A percentile compares a stretch with the other conserved stretches of the same genome.
These are phyloP conservation scores for Chymomyza fuscimana DNA, from an alignment of 2,888 invertebrate species.

Conservation along the genomic window DNA sequence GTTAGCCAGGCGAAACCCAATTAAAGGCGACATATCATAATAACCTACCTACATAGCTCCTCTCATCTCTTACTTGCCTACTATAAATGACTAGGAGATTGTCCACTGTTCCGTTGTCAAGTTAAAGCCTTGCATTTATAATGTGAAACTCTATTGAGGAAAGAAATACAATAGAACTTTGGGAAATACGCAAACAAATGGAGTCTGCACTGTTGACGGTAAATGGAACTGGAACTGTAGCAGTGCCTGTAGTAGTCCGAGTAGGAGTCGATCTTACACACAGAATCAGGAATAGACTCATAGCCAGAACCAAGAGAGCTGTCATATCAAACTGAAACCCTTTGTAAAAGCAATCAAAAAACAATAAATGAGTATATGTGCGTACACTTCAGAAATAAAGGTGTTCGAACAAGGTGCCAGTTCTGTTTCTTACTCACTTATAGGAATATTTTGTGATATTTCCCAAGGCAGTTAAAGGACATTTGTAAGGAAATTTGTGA, in stretches of 20 bases:
- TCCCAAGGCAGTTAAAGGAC: too few species aligned
- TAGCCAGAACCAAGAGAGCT: slow-evolving; percentile 4
- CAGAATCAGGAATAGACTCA: not conserved
- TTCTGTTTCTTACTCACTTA: too few species aligned
- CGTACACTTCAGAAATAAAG: not conserved
- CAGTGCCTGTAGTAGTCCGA: too few species aligned
- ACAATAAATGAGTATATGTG: slow-evolving; percentile 22
- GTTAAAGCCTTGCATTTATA: not conserved
- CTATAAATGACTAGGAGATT: not conserved
- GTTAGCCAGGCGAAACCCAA: slow-evolving; percentile 40
- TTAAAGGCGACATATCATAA: slow-evolving; percentile 29
- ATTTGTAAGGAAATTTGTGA: too few species aligned
- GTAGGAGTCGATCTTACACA: not conserved
- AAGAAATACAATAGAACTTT: not conserved
- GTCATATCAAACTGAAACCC: slow-evolving; percentile 34
- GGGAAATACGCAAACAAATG: not conserved
- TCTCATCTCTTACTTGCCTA: not conserved
- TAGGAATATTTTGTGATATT: too few species aligned
- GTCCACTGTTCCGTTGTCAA: not conserved
- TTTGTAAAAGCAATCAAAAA: slow-evolving; percentile 42
- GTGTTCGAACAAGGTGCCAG: not conserved
- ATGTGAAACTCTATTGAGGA: not conserved
- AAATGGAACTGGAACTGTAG: not conserved
- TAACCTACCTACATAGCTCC: not conserved
- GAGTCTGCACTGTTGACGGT: not conserved